Conservation (phyloP, 2,113 vertebrate genomes). For the Seriola quinqueradiata region DNA sequence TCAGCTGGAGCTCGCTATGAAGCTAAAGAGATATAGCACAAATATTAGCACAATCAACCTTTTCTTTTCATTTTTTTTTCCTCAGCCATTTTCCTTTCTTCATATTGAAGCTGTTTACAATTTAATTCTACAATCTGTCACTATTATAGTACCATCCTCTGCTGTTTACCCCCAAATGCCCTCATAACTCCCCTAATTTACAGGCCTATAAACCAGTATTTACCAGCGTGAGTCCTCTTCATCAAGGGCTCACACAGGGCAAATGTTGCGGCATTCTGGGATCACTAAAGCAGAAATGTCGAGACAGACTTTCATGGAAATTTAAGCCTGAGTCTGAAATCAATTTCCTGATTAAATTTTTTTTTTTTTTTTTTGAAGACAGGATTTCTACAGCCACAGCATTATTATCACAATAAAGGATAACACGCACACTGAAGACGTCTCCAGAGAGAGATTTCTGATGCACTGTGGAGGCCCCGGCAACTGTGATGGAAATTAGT, state of each 20-base stretch:
- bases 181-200: slow-evolving; percentile 22
- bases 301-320: slow-evolving; percentile 24
- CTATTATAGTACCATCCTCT: not conserved
- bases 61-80: not conserved
- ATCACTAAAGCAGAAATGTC: slow-evolving; percentile 27
- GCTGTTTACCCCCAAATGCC: slow-evolving; percentile 3
- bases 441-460: slow-evolving; percentile 39
- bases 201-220: slow-evolving; percentile 30
- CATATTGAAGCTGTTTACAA: slow-evolving; percentile 13
- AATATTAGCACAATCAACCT: slow-evolving; percentile 41
- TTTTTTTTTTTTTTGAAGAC: slow-evolving; percentile 6
- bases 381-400: not conserved
- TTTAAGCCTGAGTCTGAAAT: slow-evolving; percentile 33
- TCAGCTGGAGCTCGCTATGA: slow-evolving; percentile 25
- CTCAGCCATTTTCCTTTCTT: not conserved
- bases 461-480: slow-evolving; percentile 18
- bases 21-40: slow-evolving; percentile 13
- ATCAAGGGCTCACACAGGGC: not conserved
- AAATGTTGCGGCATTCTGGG: slow-evolving; percentile 13
- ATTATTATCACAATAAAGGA: slow-evolving; percentile 37
- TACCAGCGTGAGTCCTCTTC: slow-evolving; percentile 24
- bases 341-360: slow-evolving; percentile 38
- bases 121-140: slow-evolving; percentile 17
- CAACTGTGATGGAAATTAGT: slow-evolving; percentile 36
- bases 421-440: slow-evolving; percentile 27